These are phyloP conservation scores for Pinna nobilis DNA, from an alignment of 1,140 invertebrate genomes.

Conservation along the genomic window DNA sequence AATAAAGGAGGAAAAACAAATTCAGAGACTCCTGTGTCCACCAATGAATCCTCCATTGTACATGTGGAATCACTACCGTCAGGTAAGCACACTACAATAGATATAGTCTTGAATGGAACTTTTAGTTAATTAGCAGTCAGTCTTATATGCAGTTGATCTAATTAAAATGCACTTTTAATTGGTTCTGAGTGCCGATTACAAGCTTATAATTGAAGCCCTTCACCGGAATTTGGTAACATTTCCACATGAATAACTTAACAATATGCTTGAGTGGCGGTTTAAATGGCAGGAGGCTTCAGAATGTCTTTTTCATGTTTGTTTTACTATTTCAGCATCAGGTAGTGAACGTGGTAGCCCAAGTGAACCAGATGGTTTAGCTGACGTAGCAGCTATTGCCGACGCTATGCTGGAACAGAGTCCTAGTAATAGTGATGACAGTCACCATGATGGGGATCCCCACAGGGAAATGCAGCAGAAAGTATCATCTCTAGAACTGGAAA, in stretches of 20 bases:
- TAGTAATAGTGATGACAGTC: slow-evolving; percentile 65
- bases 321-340: slow-evolving; percentile 27
- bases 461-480: slow-evolving; percentile 44
- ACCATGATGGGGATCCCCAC: slow-evolving; percentile 50
- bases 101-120: background rate
- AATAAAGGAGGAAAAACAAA: slow-evolving; percentile 48
- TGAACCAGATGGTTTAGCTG: slow-evolving; percentile 55
- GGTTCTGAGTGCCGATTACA: too few relatives aligned
- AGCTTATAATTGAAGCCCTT: too few relatives aligned
- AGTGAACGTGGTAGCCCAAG: slow-evolving; percentile 55
- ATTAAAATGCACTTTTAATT: too few relatives aligned
- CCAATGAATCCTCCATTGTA: slow-evolving; percentile 55
- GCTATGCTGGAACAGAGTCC: slow-evolving; percentile 66
- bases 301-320: background rate
- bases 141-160: too few relatives aligned
- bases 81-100: slow-evolving; percentile 15
- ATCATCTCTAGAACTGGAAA: slow-evolving; percentile 73
- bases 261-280: too few relatives aligned
- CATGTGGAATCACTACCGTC: slow-evolving; percentile 50
- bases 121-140: too few relatives aligned
- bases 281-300: too few relatives aligned
- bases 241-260: too few relatives aligned
- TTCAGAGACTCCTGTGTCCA: slow-evolving; percentile 29
- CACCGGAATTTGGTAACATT: too few relatives aligned
- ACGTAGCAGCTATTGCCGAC: slow-evolving; percentile 62